These are phyloP conservation scores for Saguinus imperator DNA, from an alignment of 2,113 vertebrate genomes.

Conservation along the genomic window DNA sequence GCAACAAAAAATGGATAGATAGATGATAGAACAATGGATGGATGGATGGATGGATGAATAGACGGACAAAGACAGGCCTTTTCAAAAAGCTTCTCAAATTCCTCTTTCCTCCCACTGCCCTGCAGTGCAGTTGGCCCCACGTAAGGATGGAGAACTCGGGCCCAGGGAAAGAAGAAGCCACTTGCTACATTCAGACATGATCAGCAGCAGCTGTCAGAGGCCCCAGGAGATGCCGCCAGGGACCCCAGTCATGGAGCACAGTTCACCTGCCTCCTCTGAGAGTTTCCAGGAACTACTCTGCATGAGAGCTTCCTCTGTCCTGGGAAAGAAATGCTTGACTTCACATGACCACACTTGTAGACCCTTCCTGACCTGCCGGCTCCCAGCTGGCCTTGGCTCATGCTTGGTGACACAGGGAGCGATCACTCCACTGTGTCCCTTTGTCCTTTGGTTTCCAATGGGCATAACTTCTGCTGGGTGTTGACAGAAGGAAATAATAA, in stretches of 20 bases:
- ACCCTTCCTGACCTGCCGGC: background rate
- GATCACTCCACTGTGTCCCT: rapidly evolving
- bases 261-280: background rate
- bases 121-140: background rate
- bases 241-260: too few relatives aligned
- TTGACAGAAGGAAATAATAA: background rate
- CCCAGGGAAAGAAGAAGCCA: too few relatives aligned
- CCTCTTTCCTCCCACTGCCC: background rate
- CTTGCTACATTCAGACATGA: rapidly evolving
- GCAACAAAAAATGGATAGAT: background rate
- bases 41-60: too few relatives aligned
- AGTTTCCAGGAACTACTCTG: rapidly evolving
- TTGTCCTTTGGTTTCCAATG: background rate
- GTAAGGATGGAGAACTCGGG: background rate
- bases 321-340: too few relatives aligned
- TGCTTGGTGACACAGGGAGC: rapidly evolving
- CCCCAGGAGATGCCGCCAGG: background rate
- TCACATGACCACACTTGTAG: too few relatives aligned
- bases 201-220: background rate
- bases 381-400: rapidly evolving
- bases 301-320: background rate
- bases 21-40: too few relatives aligned
- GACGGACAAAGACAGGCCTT: background rate
- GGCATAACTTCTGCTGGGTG: background rate
- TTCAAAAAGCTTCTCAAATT: too few relatives aligned